A percentile compares a stretch with the other conserved stretches of the same genome.
These are phyloP conservation scores for Sinocyclocheilus grahami DNA, from an alignment of 2,113 vertebrate species.

Conservation along the genomic window DNA sequence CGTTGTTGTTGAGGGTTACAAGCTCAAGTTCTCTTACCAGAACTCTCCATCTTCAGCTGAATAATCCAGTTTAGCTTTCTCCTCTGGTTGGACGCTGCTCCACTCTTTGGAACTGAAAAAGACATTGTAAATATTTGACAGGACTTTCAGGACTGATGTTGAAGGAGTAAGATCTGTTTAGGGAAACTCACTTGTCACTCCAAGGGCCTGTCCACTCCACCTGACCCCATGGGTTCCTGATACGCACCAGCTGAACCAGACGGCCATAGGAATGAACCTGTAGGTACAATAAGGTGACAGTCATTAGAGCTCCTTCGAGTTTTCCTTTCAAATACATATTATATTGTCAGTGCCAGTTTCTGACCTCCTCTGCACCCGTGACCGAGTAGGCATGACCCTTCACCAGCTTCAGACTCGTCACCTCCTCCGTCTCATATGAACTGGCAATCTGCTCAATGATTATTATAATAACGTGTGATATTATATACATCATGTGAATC, in stretches of 20 bases:
- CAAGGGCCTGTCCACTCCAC: conserved; percentile 71
- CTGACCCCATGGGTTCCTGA: conserved; percentile 73
- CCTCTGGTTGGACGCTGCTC: conserved; percentile 45
- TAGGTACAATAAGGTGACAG: neutral
- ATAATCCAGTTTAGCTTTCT: conserved; percentile 73
- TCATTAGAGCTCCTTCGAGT: neutral
- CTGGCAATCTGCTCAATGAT: neutral
- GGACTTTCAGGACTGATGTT: neutral
- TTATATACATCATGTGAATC: too few species aligned
- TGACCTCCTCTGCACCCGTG: conserved; percentile 60
- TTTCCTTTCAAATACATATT: neutral
- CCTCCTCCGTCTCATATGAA: neutral
- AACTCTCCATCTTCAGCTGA: conserved; percentile 84
- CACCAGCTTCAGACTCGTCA: conserved; percentile 39
- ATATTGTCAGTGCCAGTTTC: neutral
- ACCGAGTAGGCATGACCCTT: conserved; percentile 60
- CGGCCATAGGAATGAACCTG: conserved; percentile 41
- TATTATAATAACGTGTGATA: too few species aligned
- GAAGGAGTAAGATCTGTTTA: neutral
- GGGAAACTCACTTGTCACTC: conserved; percentile 65
- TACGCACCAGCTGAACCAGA: conserved; percentile 54
- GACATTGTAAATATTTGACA: neutral
- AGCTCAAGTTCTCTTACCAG: conserved; percentile 68
- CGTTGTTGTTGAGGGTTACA: neutral
- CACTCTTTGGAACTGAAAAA: conserved; percentile 51